Base-by-base conservation (phyloP, 2,888 invertebrate species). In the Sesamia inferens region DNA sequence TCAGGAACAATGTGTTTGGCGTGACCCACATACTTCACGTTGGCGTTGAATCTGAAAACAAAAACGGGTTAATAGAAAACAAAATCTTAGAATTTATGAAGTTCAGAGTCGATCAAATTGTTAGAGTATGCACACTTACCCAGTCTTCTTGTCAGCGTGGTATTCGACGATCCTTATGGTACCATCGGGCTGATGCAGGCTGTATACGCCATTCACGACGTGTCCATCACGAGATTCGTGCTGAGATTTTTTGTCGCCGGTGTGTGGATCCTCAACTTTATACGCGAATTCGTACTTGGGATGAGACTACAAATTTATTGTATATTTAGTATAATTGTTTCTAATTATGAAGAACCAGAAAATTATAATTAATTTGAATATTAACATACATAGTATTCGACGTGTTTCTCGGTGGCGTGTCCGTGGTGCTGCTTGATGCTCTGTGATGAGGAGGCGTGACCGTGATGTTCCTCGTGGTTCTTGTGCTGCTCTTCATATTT, bases 191-290 rank as follows among this genome's bases (percentile, higher is more conserved):
- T 96, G 95, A 81, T 95, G 93, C 68, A 96, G 89, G 61, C 93
- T 94, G 90, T 97, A 97, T 85, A 96, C 95, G 57, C 97, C 97
- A 89, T 96, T 94, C 71, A 97, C 97, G 31, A 31, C 31, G 31
- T 31, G 31, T 1, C 31, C 31, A 31, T 31, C 31, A 31, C 31
- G 31, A 31, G 31, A 31, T 31, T 31, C 31, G 31, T 31, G 31
- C 31, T 31, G 31, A 31, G 31, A 31, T 31, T 31, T 31, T 31
- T 31, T 31, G 31, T 31, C 31, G 3, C 31, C 31, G 31, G 31
- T 31, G 31, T 31, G 31, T 31, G 31, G 31, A 31, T 31, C 31
- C 31, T 31, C 31, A 31, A 31, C 31, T 31, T 31, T 31, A 3
- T 31, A 31, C 31, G 31, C 31, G 31, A 31, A 31, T 31, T 31